phyloP scores from a whole-genome alignment of 1,140 invertebrate genomes.

The Drosophila lowei region DNA sequence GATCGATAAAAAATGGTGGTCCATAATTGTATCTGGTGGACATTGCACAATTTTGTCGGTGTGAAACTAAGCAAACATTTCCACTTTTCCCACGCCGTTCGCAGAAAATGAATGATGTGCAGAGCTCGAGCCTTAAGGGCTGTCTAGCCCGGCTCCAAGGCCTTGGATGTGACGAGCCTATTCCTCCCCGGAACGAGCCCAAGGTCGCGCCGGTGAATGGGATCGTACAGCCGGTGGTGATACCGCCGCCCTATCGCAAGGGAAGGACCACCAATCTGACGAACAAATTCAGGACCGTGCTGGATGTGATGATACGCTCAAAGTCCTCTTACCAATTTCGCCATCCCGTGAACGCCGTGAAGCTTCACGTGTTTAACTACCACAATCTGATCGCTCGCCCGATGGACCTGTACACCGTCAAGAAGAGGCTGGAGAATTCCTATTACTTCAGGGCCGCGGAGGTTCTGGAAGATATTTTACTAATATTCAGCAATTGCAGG shows the following conservation, averaged over 20 bases:
- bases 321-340: constrained; percentile 26
- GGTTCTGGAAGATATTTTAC: constrained; percentile 30
- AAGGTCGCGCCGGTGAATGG: constrained; percentile 30
- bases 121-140: too few species aligned
- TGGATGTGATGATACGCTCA: constrained; percentile 10
- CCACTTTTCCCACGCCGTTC: too few species aligned
- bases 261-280: constrained; percentile 35
- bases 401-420: constrained; percentile 42
- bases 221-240: constrained; percentile 38
- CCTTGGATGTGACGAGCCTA: too few species aligned
- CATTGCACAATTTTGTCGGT: too few species aligned
- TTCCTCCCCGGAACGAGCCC: constrained; percentile 19
- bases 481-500: constrained; percentile 38
- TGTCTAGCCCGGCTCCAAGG: too few species aligned
- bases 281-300: constrained; percentile 16
- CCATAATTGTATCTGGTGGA: too few species aligned
- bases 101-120: too few species aligned
- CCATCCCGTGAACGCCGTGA: constrained; percentile 26
- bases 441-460: constrained; percentile 36
- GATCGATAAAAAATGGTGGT: too few species aligned
- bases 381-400: constrained; percentile 16
- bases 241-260: constrained; percentile 16
- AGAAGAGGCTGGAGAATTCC: constrained; percentile 25
- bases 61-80: too few species aligned
- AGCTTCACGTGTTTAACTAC: constrained; percentile 24